A percentile compares a stretch with the other conserved stretches of the same genome.
Evolutionary conservation across 2,797 vertebrate genomes (phyloP).

Genomic region (Leptoclinus maculatus): DNA sequence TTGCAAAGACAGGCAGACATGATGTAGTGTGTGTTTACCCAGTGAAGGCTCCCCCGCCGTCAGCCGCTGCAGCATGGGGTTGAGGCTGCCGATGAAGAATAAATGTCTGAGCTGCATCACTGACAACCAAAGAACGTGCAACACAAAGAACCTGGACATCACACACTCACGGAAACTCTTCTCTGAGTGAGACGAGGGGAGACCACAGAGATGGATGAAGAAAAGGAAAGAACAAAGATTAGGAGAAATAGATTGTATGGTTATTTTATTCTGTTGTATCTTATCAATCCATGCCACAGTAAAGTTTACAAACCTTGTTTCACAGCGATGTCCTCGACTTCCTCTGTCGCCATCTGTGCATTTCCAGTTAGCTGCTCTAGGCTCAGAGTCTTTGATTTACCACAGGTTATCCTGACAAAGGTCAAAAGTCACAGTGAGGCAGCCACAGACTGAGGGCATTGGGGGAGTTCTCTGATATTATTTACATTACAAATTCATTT

Average conservation of each 20-base stretch:
- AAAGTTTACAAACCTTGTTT: constrained; percentile 56
- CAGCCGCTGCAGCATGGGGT: constrained; percentile 86
- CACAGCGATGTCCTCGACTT: not conserved
- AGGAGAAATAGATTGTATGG: not conserved
- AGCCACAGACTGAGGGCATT: not conserved
- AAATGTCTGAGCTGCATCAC: constrained; percentile 93
- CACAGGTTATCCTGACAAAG: constrained; percentile 75
- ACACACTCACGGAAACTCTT: constrained; percentile 81
- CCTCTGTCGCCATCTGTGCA: constrained; percentile 11
- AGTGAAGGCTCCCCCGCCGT: constrained; percentile 69
- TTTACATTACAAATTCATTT: not conserved
- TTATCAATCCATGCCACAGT: not conserved
- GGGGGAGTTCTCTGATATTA: not conserved
- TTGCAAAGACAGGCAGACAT: not conserved
- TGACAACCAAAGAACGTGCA: constrained; percentile 91
- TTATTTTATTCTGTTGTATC: not conserved
- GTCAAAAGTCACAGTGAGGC: constrained; percentile 18
- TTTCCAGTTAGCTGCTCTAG: constrained; percentile 21
- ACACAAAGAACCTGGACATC: constrained; percentile 86
- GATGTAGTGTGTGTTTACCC: constrained; percentile 63
- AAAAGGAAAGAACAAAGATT: not conserved
- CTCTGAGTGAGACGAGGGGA: constrained; percentile 35
- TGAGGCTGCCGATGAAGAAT: constrained; percentile 94
- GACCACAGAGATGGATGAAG: not conserved
- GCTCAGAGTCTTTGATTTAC: constrained; percentile 31